Evolutionary conservation across 1,140 invertebrate species (phyloP).

Genomic region (Melitaea cinxia): DNA sequence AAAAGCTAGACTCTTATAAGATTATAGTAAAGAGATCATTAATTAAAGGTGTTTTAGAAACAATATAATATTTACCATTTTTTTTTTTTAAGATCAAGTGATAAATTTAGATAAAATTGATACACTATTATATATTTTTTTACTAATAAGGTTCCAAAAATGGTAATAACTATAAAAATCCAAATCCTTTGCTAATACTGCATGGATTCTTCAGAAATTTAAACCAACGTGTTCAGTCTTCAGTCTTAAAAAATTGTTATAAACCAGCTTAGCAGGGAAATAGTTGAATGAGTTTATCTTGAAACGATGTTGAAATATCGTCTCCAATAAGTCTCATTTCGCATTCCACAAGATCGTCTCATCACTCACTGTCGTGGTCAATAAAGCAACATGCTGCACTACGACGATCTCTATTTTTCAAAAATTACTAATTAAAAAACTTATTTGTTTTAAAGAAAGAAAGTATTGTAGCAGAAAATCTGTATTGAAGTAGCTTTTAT

Average conservation of each 20-base stretch:
- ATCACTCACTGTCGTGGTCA: constrained; percentile 42
- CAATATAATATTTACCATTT: background rate
- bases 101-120: too few relatives aligned
- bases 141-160: too few relatives aligned
- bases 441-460: background rate
- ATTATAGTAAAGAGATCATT: too few relatives aligned
- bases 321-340: constrained; percentile 54
- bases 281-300: constrained; percentile 28
- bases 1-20: too few relatives aligned
- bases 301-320: constrained; percentile 63
- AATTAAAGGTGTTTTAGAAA: background rate
- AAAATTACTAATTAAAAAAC: background rate
- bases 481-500: background rate
- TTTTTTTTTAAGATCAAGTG: too few relatives aligned
- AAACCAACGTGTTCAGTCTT: background rate
- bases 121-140: too few relatives aligned
- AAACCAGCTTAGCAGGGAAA: constrained; percentile 13
- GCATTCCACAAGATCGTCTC: constrained; percentile 23
- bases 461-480: background rate
- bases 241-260: background rate
- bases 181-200: background rate
- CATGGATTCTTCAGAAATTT: background rate
- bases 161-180: background rate
- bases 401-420: background rate
- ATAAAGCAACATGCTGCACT: constrained; percentile 34